These are phyloP conservation scores for Brachyhypopomus occidentalis DNA, from an alignment of 2,113 vertebrate species.

Conservation along the genomic window DNA sequence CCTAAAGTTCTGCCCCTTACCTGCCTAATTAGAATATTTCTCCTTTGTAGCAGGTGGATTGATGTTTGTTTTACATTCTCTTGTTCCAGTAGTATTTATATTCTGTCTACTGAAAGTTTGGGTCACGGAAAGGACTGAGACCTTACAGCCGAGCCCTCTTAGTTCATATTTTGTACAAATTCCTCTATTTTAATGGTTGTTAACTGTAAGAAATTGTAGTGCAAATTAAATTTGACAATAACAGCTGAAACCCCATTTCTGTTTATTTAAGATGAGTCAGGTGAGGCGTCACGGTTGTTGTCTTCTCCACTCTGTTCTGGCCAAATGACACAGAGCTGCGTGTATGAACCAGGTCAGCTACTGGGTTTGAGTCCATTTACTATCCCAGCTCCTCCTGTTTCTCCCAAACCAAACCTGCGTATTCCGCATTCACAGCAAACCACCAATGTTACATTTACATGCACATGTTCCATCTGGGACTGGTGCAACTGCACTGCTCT, in stretches of 20 bases:
- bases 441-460: too few relatives aligned
- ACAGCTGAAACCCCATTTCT: background rate
- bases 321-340: too few relatives aligned
- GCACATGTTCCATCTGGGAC: too few relatives aligned
- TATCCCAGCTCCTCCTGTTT: background rate
- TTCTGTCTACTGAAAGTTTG: background rate
- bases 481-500: background rate
- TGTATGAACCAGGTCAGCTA: background rate
- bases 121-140: constrained; percentile 55
- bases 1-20: background rate
- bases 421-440: background rate
- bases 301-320: too few relatives aligned
- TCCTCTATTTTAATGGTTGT: constrained; percentile 66
- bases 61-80: background rate
- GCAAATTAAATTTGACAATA: background rate
- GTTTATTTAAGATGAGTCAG: background rate
- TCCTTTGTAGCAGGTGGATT: background rate
- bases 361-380: background rate
- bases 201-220: constrained; percentile 57
- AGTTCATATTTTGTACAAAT: constrained; percentile 78
- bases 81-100: background rate
- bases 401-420: background rate
- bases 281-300: too few relatives aligned
- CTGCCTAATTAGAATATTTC: background rate
- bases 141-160: constrained; percentile 54